A percentile compares a stretch with the other conserved stretches of the same genome.
Conservation (phyloP, 2,797 vertebrate species). For the Catharus ustulatus region DNA sequence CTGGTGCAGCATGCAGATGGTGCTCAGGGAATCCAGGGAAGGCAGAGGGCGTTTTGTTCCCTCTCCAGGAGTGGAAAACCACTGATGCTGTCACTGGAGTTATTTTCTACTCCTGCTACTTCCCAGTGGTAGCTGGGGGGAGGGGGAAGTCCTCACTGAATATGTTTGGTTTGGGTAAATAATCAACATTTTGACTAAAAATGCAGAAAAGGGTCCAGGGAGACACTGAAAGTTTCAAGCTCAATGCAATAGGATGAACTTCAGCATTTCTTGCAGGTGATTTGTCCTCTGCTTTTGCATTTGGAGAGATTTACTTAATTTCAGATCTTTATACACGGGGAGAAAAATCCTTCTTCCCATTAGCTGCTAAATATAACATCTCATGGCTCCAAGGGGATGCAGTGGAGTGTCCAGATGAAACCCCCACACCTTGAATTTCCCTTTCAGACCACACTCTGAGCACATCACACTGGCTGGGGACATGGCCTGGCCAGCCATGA, state of each 20-base stretch:
- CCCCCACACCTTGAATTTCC: neutral
- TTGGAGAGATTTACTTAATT: neutral
- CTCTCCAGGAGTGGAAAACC: neutral
- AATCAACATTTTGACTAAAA: neutral
- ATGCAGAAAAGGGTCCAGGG: neutral
- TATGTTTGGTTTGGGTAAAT: neutral
- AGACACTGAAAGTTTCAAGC: neutral
- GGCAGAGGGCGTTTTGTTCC: neutral
- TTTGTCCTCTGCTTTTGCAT: neutral
- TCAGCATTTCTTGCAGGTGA: neutral
- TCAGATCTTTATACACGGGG: neutral
- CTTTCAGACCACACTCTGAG: neutral
- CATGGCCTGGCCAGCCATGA: neutral
- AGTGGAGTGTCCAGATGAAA: neutral
- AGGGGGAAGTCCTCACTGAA: neutral
- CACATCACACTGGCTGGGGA: neutral
- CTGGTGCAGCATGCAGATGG: constrained; percentile 38
- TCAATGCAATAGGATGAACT: neutral
- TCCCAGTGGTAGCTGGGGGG: neutral
- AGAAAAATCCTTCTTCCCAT: neutral
- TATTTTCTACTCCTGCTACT: neutral
- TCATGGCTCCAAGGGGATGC: neutral
- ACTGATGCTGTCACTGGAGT: neutral
- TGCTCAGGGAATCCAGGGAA: neutral
- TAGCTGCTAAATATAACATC: neutral